Percentiles rank a stretch among this genome's conserved stretches.
These are phyloP conservation scores for Heptranchias perlo DNA, from an alignment of 2,113 vertebrate genomes.

Conservation along the genomic window DNA sequence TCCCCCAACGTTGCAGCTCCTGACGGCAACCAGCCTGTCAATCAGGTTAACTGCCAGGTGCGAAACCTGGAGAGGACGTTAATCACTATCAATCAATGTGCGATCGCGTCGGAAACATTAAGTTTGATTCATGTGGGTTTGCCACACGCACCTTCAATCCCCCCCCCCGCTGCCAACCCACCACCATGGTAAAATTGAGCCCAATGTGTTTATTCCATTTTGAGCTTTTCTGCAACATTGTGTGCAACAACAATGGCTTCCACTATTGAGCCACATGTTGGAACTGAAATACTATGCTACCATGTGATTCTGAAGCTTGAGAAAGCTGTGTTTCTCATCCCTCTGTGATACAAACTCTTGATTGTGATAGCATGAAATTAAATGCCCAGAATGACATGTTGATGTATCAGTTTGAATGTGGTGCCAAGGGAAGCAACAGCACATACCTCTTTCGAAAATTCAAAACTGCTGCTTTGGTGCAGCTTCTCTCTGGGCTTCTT, in stretches of 20 bases:
- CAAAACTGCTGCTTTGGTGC: background rate
- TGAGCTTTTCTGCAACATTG: background rate
- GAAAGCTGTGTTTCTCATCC: background rate
- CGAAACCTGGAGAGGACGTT: no score
- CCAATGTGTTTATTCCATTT: background rate
- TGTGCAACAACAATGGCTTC: background rate
- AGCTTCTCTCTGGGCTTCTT: background rate
- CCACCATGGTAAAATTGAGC: no score
- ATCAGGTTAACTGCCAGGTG: no score
- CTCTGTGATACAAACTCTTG: background rate
- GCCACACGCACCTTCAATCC: no score
- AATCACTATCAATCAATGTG: no score
- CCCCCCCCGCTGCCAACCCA: no score
- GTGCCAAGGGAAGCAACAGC: background rate
- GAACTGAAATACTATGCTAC: background rate
- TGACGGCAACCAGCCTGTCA: no score
- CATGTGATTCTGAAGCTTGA: background rate
- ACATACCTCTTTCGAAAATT: background rate
- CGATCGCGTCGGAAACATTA: no score
- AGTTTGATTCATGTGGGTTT: no score
- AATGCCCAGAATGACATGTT: background rate
- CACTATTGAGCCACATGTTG: background rate
- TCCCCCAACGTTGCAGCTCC: no score
- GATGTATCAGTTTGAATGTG: slow-evolving; percentile 8
- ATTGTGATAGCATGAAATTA: background rate